Evolutionary conservation across 2,888 invertebrate species (phyloP), one percentile per base, ranked within the genome.

Genomic region (Callosobruchus maculatus): DNA sequence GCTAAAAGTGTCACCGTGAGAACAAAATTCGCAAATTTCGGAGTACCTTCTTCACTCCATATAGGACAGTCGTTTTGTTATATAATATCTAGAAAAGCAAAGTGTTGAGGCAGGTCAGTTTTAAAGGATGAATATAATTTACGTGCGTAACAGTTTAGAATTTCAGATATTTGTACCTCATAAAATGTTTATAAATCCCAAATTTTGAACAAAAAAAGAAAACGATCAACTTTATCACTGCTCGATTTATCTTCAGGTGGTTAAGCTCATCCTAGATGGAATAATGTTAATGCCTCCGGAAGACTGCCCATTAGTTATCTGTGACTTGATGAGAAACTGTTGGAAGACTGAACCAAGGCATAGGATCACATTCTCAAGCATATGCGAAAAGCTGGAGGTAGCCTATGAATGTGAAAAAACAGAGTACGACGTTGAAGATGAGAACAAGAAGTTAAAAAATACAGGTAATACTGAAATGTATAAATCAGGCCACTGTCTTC

Each of bases 301-400:
- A 77, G 93, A 93, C 80, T 94, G 94, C 82, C 94, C 95, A 0
- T 87, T 91, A 0, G 89, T 92, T 72, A 91, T 95, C 5, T 92
- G 92, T 80, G 92, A 93, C 75, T 86, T 95, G 77, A 95, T 95
- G 95, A 90, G 90, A 9, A 91, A 91, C 20, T 95, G 95, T 81
- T 95, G 95, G 95, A 92, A 93, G 82, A 91, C 92, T 0, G 95
- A 96, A 81, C 94, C 96, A 0, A 90, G 91, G 73, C 93, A 95
- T 80, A 89, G 96, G 72, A 90, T 93, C 70, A 90, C 89, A 21
- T 96, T 96, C 83, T 87, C 90, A 22, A 92, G 93, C 78, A 93
- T 95, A 79, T 90, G 91, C 84, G 90, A 90, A 49, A 91, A 90
- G 80, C 86, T 94, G 74, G 90, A 91, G 75, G 89, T 89, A 67